Evolutionary conservation across 2,113 vertebrate genomes (phyloP).

Genomic region (Menura novaehollandiae): DNA sequence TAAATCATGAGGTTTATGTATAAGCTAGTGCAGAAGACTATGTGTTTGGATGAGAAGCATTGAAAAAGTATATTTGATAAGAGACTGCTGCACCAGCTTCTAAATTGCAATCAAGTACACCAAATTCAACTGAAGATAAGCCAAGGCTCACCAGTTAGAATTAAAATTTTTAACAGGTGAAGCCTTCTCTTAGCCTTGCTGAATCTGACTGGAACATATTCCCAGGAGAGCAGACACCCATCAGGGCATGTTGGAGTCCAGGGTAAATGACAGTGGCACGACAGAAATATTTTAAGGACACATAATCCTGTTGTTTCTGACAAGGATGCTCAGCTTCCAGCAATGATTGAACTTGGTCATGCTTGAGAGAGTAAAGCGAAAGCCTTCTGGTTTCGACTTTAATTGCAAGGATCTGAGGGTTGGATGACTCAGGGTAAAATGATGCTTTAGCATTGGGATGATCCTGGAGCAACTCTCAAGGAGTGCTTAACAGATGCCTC

Average conservation of each 20-base stretch:
- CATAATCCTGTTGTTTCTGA: neutral
- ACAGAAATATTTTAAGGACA: neutral
- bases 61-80: neutral
- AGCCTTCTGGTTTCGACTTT: neutral
- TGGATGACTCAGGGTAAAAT: neutral
- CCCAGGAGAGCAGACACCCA: neutral
- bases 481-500: neutral
- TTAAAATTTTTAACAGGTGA: accelerated
- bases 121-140: neutral
- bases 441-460: neutral
- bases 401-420: neutral
- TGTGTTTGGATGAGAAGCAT: neutral
- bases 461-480: neutral
- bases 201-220: neutral
- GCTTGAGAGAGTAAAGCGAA: neutral
- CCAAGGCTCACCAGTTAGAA: neutral
- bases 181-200: neutral
- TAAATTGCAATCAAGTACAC: neutral
- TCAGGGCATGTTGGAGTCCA: neutral
- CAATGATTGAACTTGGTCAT: neutral
- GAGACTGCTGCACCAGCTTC: neutral
- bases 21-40: neutral
- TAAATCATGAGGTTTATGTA: accelerated
- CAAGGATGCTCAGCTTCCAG: neutral
- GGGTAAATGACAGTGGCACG: neutral